A percentile compares a stretch with the other conserved stretches of the same genome.
Conservation (phyloP, 1,140 invertebrate species). For the Pogonomyrmex barbatus region DNA sequence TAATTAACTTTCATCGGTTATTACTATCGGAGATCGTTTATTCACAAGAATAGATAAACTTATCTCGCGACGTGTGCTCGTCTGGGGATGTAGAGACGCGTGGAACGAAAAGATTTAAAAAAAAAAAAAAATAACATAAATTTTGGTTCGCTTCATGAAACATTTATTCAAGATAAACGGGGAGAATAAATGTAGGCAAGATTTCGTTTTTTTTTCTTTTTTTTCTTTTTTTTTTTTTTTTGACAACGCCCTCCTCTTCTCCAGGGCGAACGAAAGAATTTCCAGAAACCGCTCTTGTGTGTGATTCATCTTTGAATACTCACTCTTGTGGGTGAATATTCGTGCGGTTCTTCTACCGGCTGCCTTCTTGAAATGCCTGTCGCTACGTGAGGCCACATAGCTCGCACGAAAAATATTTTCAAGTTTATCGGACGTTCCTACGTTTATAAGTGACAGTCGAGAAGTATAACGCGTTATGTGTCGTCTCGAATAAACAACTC, state of each 20-base stretch:
- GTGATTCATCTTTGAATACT: conserved; percentile 51
- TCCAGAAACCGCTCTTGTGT: conserved; percentile 40
- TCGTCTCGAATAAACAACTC: neutral
- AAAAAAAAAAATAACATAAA: neutral
- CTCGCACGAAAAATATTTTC: conserved; percentile 41
- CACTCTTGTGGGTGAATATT: conserved; percentile 25
- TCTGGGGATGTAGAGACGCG: neutral
- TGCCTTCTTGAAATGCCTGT: conserved; percentile 17
- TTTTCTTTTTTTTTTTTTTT: neutral
- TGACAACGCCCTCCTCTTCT: neutral
- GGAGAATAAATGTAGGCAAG: neutral
- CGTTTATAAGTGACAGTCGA: neutral
- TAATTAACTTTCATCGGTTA: conserved; percentile 17
- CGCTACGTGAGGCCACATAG: neutral
- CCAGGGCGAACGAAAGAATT: conserved; percentile 26
- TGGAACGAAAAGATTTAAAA: neutral
- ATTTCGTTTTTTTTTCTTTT: neutral
- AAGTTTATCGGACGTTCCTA: conserved; percentile 10
- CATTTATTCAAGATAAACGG: neutral
- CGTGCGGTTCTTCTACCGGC: neutral
- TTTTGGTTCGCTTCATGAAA: neutral
- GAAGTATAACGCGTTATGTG: neutral
- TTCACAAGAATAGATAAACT: conserved; percentile 4
- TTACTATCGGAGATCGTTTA: neutral
- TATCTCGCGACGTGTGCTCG: neutral